Evolutionary conservation across 2,113 vertebrate species (phyloP).

Genomic region (Lanius collurio): DNA sequence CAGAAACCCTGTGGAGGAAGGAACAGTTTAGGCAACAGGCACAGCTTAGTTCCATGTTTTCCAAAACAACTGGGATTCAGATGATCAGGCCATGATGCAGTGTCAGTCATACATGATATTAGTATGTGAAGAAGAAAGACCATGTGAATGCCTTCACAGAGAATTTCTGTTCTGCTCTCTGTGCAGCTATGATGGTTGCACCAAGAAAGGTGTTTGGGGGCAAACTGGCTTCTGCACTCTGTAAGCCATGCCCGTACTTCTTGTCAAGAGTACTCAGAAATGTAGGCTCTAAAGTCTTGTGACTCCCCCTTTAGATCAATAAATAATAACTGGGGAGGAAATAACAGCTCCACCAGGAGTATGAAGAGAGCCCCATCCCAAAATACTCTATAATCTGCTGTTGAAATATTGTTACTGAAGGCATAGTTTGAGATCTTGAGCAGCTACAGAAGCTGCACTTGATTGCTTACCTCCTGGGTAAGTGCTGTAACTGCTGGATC

Average conservation of each 20-base stretch:
- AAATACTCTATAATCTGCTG: neutral
- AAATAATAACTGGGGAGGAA: neutral
- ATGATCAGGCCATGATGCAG: neutral
- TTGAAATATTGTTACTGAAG: neutral
- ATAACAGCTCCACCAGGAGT: neutral
- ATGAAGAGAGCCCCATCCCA: neutral
- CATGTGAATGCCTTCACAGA: accelerated
- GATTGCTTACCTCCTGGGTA: neutral
- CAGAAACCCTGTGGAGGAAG: neutral
- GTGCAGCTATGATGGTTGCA: accelerated
- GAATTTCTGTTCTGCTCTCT: neutral
- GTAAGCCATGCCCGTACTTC: accelerated
- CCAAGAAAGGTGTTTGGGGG: neutral
- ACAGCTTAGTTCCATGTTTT: neutral
- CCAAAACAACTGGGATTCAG: neutral
- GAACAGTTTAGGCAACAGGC: neutral
- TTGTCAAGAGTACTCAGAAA: neutral
- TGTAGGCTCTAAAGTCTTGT: neutral
- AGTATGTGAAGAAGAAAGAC: neutral
- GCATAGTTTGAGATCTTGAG: neutral
- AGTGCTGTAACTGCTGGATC: neutral
- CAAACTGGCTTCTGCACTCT: accelerated
- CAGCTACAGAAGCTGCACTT: neutral
- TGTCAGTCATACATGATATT: accelerated
- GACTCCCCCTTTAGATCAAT: neutral